These are phyloP conservation scores for Siphamia tubifer DNA, from an alignment of 2,113 vertebrate species.

Conservation along the genomic window DNA sequence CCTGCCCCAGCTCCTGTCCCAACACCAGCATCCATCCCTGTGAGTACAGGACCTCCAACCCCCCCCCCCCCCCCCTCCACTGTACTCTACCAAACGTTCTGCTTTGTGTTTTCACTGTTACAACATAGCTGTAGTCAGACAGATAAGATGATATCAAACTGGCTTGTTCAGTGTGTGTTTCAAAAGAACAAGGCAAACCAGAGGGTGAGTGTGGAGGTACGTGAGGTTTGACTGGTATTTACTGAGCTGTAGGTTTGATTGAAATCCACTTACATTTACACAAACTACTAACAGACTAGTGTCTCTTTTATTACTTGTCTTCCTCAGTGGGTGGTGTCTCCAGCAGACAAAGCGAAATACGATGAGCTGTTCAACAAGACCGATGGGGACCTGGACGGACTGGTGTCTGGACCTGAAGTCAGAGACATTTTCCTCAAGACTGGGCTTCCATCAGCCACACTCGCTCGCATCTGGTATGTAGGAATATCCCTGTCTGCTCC, in stretches of 20 bases:
- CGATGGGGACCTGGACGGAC: constrained; percentile 95
- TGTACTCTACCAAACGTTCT: not conserved
- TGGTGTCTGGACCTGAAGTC: constrained; percentile 94
- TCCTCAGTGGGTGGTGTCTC: constrained; percentile 90
- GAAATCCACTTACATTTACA: not conserved
- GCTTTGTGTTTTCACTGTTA: not conserved
- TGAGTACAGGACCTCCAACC: constrained; percentile 54
- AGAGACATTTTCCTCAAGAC: constrained; percentile 96
- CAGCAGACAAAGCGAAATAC: constrained; percentile 92
- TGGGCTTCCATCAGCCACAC: constrained; percentile 88
- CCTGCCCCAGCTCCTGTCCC: constrained; percentile 63
- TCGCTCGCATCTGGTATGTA: constrained; percentile 95
- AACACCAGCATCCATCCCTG: constrained; percentile 59
- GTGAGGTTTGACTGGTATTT: not conserved
- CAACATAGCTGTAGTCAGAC: not conserved
- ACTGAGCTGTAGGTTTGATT: not conserved
- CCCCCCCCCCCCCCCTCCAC: constrained; percentile 5
- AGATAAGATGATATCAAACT: constrained; percentile 63
- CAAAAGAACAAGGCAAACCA: constrained; percentile 53
- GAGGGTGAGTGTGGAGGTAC: constrained; percentile 24
- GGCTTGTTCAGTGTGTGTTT: constrained; percentile 64
- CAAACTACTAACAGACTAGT: not conserved
- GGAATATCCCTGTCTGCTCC: too few relatives aligned
- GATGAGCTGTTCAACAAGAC: constrained; percentile 95
- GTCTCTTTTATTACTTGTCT: not conserved